Percentiles rank a stretch among this genome's conserved stretches.
Evolutionary conservation across 2,888 invertebrate genomes (phyloP).

Genomic region (Lasioglossum calceatum): DNA sequence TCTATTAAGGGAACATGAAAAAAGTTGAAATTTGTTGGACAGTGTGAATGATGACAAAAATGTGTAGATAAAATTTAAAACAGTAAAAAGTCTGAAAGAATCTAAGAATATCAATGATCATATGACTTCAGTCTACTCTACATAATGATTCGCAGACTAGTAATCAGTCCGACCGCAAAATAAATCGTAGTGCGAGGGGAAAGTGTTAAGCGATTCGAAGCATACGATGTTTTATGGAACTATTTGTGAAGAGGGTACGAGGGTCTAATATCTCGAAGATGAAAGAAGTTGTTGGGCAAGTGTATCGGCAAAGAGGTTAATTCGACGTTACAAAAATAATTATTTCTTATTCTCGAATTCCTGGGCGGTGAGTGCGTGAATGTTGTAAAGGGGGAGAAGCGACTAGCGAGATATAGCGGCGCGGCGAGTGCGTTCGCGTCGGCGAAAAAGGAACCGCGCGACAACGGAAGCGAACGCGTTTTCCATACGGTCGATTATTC

Average conservation of each 20-base stretch:
- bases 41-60: background rate
- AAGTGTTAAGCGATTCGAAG: background rate
- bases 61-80: background rate
- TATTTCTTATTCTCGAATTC: slow-evolving; percentile 7
- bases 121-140: background rate
- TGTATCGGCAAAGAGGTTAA: background rate
- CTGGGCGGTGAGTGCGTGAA: background rate
- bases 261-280: background rate
- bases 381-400: background rate
- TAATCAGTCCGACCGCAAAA: background rate
- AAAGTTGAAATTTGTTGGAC: too few species aligned
- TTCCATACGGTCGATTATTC: slow-evolving; percentile 66
- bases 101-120: background rate
- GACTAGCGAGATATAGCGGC: background rate
- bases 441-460: slow-evolving; percentile 7
- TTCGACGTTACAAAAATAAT: background rate
- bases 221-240: background rate
- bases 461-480: slow-evolving; percentile 48
- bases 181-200: background rate
- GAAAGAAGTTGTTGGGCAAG: background rate
- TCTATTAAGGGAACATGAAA: too few species aligned
- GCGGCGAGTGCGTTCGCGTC: background rate
- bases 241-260: background rate
- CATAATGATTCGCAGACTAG: background rate
- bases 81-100: background rate